Conservation (phyloP, 2,797 vertebrate genomes). For the Mastacembelus armatus region DNA sequence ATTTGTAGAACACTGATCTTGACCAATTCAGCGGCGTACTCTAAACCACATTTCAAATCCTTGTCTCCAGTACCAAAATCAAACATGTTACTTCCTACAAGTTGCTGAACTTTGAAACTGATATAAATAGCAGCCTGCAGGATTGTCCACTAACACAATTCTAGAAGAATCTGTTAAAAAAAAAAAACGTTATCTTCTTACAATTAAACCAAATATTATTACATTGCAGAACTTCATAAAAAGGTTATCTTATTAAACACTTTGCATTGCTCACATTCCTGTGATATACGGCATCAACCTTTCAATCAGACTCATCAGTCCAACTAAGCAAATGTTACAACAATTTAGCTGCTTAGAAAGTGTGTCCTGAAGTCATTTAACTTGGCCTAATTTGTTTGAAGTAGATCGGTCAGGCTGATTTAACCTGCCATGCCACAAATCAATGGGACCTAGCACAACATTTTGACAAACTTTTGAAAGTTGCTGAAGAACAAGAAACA, state of each 20-base stretch:
- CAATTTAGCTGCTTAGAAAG: no score
- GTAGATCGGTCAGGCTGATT: background rate
- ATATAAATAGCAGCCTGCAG: no score
- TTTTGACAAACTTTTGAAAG: background rate
- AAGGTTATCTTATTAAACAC: no score
- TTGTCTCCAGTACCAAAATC: background rate
- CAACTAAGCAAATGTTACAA: background rate
- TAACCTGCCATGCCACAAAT: conserved; percentile 43
- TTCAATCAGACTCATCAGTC: background rate
- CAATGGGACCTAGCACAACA: background rate
- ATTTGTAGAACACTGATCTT: background rate
- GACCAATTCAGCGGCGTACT: no score
- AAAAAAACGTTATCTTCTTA: background rate
- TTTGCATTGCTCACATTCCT: no score
- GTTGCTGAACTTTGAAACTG: background rate
- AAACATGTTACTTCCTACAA: background rate
- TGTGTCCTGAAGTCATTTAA: background rate
- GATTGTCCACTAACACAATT: background rate
- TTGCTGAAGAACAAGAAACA: background rate
- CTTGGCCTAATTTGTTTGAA: background rate
- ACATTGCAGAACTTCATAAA: no score
- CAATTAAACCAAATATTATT: no score
- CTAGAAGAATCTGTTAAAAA: background rate
- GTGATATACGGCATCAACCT: no score
- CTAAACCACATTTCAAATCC: no score